Base-by-base conservation (phyloP, 2,888 invertebrate species). In the Drosophila vallismaia region DNA sequence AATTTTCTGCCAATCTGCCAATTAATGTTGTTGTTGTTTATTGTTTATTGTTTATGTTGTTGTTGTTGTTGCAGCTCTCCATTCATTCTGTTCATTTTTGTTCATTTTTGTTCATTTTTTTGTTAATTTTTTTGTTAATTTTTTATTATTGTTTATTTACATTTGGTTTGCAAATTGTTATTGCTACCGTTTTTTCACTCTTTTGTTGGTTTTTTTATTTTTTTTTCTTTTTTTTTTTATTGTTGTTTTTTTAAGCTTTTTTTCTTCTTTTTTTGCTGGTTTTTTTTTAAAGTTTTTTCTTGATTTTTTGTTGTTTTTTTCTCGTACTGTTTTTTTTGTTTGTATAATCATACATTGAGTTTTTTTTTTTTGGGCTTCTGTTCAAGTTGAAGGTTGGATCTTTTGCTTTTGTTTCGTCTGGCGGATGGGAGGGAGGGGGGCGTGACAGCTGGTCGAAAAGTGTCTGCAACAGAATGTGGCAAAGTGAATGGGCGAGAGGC, bases 121-220 rank as follows among this genome's bases (percentile, higher is more conserved):
- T n/a, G n/a, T n/a, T n/a, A n/a, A n/a, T n/a, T n/a, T n/a, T 12
- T 19, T 19, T 19, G 19, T 19, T 19, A 1, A 19, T 19, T 19
- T 19, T n/a, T 68, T 29, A 31, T 56, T 60, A 49, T 44, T 70
- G 70, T 70, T 70, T 70, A 70, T 70, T 70, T 70, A 70, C 70
- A 60, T 53, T 69, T 49, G 14, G 40, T n/a, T 14, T 45, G 38
- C 40, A 40, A 70, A 54, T 70, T 69, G 70, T 60, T 70, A 62
- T 62, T 70, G 54, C 70, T 29, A 62, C 62, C 62, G 70, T 60
- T 62, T 60, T 59, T 50, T 60, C 38, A 24, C 51, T 49, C 9
- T 40, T 19, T 19, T 19, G 19, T 19, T 19, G 19, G 70, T 60
- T 69, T 60, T 59, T 50, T 60, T 31, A 12, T 46, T 49, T 9